Conservation (phyloP, 2,797 vertebrate species). For the Monodelphis domestica region DNA sequence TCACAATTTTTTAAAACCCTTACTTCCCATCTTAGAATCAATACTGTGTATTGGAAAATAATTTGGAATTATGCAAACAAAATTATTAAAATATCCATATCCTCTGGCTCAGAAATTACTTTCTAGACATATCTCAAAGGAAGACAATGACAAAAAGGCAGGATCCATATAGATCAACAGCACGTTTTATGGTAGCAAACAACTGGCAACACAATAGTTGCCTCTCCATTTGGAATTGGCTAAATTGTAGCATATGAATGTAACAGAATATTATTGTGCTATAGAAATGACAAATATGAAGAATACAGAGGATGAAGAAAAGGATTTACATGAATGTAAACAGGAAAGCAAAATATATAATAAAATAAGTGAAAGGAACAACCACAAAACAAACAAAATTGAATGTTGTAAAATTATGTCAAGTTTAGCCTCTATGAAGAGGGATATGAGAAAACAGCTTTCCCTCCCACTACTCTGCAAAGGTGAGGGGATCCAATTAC, state of each 20-base stretch:
- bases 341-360: neutral
- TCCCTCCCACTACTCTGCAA: neutral
- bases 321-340: neutral
- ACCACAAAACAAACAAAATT: neutral
- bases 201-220: neutral
- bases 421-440: neutral
- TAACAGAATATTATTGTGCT: neutral
- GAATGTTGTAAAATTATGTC: neutral
- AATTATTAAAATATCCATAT: neutral
- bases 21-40: too few species aligned
- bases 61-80: neutral
- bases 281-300: neutral
- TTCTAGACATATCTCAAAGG: neutral
- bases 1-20: too few species aligned
- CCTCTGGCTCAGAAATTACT: neutral
- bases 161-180: neutral
- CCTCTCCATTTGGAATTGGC: neutral
- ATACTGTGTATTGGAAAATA: too few species aligned
- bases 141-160: neutral
- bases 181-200: neutral
- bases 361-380: neutral
- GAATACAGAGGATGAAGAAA: neutral
- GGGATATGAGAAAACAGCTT: neutral
- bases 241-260: neutral
- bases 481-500: neutral